These are phyloP conservation scores for Coryphaenoides rupestris DNA, from an alignment of 2,113 vertebrate genomes.

Conservation along the genomic window DNA sequence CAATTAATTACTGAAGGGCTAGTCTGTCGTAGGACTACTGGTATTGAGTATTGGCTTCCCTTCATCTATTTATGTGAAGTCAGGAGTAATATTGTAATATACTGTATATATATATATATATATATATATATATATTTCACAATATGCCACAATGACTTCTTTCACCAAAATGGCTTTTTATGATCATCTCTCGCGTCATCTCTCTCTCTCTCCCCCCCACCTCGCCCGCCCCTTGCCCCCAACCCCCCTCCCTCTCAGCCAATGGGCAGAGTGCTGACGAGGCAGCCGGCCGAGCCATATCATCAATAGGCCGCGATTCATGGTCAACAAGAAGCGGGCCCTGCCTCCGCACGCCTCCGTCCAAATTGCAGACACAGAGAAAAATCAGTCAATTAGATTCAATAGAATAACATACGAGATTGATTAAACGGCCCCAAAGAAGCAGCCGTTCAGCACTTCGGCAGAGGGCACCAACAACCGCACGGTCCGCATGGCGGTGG, in stretches of 20 bases:
- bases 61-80: no score
- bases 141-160: slow-evolving; percentile 10
- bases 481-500: no score
- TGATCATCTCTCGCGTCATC: slow-evolving; percentile 8
- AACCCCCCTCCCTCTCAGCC: no score
- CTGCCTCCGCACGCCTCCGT: slow-evolving; percentile 23
- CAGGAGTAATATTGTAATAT: no score
- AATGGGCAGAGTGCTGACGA: slow-evolving; percentile 53
- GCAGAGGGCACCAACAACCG: no score
- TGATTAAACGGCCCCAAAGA: slow-evolving; percentile 44
- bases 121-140: background rate
- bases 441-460: slow-evolving; percentile 38
- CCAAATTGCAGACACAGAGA: slow-evolving; percentile 30
- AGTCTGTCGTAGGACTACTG: no score
- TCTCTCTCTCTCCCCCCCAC: slow-evolving; percentile 18
- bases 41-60: no score
- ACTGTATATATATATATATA: background rate
- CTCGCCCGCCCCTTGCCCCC: no score
- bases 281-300: slow-evolving; percentile 49
- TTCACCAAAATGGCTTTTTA: slow-evolving; percentile 17
- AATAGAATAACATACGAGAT: slow-evolving; percentile 55
- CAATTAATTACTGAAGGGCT: no score
- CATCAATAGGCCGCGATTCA: slow-evolving; percentile 66
- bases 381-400: slow-evolving; percentile 54
- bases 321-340: slow-evolving; percentile 42